Base-by-base conservation (phyloP, 1,140 invertebrate species). In the Diprion similis region DNA sequence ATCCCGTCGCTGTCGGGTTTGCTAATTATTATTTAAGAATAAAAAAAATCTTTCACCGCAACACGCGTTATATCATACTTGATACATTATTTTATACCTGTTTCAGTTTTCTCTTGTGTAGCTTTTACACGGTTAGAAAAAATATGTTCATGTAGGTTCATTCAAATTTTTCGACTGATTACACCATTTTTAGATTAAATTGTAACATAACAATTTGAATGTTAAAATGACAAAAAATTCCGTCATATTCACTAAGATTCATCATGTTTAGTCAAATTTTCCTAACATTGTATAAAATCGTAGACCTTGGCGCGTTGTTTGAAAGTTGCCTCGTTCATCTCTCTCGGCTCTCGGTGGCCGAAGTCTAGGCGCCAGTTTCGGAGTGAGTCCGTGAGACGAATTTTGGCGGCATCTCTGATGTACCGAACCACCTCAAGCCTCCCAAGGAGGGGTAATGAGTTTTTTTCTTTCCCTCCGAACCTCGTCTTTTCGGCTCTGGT, bases 331-430 rank as follows among this genome's bases (percentile, higher is more conserved):
- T 76, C 74, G 72, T 76, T 71, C 71, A 59, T 71, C 46, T 76
- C 75, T 24, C 67, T 73, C 66, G 46, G 0, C 68, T 73, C 73
- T 47, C 64, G 71, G 10, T 37, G 47, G 18, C 8, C 18, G 8
- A 66, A 45, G 74, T 13, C 15, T 15, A 3, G 77, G 75, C 74
- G 77, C 73, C 77, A 69, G 24, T 6, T 37, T 37, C 71, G 68
- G 75, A n/a, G n/a, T n/a, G 76, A 73, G 74, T 75, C 70, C 18
- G 66, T 71, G 78, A 72, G 45, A 77, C 75, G 75, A 77, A 77
- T 77, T 76, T 71, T 51, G 68, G 19, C 75, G 70, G 70, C 69
- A 70, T 46, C 47, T 46, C 37, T 45, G 72, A 80, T 75, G 66
- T 46, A 45, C 24, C 24, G 2, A 37, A 59, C 9, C 51, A 15